Conservation (phyloP, 1,140 invertebrate genomes). For the Oscheius sp. region DNA sequence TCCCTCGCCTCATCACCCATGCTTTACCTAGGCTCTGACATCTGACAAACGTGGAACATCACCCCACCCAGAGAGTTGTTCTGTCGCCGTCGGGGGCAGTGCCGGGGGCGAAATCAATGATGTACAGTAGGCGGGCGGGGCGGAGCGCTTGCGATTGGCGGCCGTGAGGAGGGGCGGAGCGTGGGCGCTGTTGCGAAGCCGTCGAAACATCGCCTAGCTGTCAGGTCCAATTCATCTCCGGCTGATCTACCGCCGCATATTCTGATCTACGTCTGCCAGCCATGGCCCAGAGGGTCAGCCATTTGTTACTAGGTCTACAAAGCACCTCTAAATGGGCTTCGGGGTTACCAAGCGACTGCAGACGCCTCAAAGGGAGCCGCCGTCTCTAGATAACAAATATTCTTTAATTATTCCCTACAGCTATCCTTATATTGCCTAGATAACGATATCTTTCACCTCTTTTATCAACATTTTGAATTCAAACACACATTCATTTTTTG, state of each 20-base stretch:
- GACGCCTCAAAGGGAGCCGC: too few relatives aligned
- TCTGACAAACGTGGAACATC: background rate
- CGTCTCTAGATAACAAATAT: too few relatives aligned
- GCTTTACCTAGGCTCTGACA: background rate
- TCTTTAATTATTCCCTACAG: too few relatives aligned
- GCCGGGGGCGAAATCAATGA: slow-evolving; percentile 10
- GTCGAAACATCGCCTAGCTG: slow-evolving; percentile 12
- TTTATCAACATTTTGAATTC: too few relatives aligned
- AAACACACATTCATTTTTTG: too few relatives aligned
- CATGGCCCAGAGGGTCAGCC: slow-evolving; percentile 8
- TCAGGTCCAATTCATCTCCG: slow-evolving; percentile 6
- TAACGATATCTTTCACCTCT: too few relatives aligned
- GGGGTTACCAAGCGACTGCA: too few relatives aligned
- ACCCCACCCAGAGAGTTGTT: background rate
- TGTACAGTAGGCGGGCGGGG: background rate
- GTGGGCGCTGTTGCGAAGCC: background rate
- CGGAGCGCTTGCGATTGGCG: slow-evolving; percentile 3
- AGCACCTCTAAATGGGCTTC: too few relatives aligned
- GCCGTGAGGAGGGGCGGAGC: background rate
- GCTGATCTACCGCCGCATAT: slow-evolving; percentile 6
- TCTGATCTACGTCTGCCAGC: background rate
- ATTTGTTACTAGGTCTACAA: too few relatives aligned
- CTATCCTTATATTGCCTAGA: too few relatives aligned
- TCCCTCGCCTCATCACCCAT: background rate
- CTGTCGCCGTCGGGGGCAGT: background rate